These are phyloP conservation scores for Habroteleia sp. DNA, from an alignment of 2,888 invertebrate genomes.

Conservation along the genomic window DNA sequence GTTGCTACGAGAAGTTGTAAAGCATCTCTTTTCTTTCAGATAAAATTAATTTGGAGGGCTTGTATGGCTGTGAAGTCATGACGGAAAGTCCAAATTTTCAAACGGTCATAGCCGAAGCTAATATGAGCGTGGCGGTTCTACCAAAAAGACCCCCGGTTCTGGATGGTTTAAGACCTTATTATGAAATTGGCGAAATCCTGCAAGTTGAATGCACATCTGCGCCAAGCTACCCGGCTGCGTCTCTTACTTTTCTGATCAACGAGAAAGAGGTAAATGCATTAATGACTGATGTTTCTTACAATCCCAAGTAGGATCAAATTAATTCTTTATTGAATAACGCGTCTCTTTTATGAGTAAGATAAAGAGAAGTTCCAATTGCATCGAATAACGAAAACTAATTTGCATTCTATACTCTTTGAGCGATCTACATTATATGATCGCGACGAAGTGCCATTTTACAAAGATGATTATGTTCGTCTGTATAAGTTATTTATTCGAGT, in stretches of 20 bases:
- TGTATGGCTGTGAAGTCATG: slow-evolving; percentile 77
- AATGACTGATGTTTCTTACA: slow-evolving; percentile 47
- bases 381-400: slow-evolving; percentile 50
- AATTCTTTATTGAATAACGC: slow-evolving; percentile 44
- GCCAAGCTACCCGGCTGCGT: slow-evolving; percentile 76
- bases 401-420: slow-evolving; percentile 27
- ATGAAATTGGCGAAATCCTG: slow-evolving; percentile 75
- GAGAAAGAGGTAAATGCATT: slow-evolving; percentile 72
- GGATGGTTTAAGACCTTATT: slow-evolving; percentile 74
- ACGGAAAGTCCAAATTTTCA: slow-evolving; percentile 74
- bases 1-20: not conserved
- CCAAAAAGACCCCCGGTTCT: slow-evolving; percentile 73
- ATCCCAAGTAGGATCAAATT: slow-evolving; percentile 48
- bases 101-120: slow-evolving; percentile 73
- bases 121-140: slow-evolving; percentile 76
- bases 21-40: slow-evolving; percentile 58
- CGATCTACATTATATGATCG: slow-evolving; percentile 21
- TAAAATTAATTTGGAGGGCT: slow-evolving; percentile 71
- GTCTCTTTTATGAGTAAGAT: slow-evolving; percentile 33
- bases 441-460: slow-evolving; percentile 17
- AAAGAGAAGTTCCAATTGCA: slow-evolving; percentile 46
- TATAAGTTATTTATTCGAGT: not conserved
- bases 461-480: slow-evolving; percentile 21
- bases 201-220: slow-evolving; percentile 75
- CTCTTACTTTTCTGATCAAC: slow-evolving; percentile 76